Evolutionary conservation across 2,113 vertebrate species (phyloP).

Genomic region (Onychorhynchus coronatus): DNA sequence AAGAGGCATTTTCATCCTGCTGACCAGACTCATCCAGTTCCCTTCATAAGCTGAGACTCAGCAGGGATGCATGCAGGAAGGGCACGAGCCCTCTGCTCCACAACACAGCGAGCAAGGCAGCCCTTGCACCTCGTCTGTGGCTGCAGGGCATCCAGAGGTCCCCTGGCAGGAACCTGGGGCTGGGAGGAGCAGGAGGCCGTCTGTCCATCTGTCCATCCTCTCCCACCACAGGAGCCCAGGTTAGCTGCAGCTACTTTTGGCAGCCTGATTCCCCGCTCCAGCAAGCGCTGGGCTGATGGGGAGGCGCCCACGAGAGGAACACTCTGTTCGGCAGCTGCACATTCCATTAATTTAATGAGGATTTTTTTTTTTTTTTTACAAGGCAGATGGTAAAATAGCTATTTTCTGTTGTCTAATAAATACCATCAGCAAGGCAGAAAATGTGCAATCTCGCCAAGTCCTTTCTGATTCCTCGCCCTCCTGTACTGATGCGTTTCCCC

Average conservation of each 20-base stretch:
- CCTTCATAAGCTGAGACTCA: background rate
- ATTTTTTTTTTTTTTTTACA: background rate
- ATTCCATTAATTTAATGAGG: constrained; percentile 69
- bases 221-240: fast-evolving
- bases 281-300: background rate
- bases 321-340: constrained; percentile 68
- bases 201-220: background rate
- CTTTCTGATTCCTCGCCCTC: constrained; percentile 38
- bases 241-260: background rate
- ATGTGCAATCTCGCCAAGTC: constrained; percentile 57
- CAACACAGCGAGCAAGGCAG: background rate
- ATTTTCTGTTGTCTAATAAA: constrained; percentile 73
- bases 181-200: background rate
- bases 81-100: background rate
- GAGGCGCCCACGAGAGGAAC: constrained; percentile 28
- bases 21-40: background rate
- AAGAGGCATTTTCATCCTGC: background rate
- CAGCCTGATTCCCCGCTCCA: background rate
- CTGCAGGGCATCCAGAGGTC: background rate
- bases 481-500: background rate
- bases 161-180: background rate
- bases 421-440: constrained; percentile 68
- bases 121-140: fast-evolving
- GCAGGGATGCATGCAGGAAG: background rate
- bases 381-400: constrained; percentile 72